A percentile compares a stretch with the other conserved stretches of the same genome.
These are phyloP conservation scores for Teleopsis dalmanni DNA, from an alignment of 1,140 invertebrate genomes.

Conservation along the genomic window DNA sequence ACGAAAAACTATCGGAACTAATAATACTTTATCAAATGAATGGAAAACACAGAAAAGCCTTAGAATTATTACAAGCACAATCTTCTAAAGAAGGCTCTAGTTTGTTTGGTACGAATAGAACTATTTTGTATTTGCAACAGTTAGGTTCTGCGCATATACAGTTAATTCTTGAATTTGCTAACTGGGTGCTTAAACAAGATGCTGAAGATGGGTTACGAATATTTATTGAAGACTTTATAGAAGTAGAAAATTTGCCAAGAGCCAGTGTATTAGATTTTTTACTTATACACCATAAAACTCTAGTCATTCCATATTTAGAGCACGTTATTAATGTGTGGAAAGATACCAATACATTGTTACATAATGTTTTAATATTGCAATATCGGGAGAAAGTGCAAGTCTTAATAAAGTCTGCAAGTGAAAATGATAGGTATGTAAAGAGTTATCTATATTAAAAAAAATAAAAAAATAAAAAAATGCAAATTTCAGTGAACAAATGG, in stretches of 20 bases:
- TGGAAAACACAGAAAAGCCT: slow-evolving; percentile 82
- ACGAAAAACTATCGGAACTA: slow-evolving; percentile 86
- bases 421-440: not conserved
- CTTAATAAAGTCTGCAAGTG: slow-evolving; percentile 12
- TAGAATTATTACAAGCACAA: slow-evolving; percentile 80
- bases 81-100: slow-evolving; percentile 62
- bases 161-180: slow-evolving; percentile 90
- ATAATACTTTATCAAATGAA: slow-evolving; percentile 95
- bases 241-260: slow-evolving; percentile 82
- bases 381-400: slow-evolving; percentile 61
- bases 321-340: slow-evolving; percentile 87
- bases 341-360: slow-evolving; percentile 77
- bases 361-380: slow-evolving; percentile 83
- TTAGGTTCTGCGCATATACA: slow-evolving; percentile 79
- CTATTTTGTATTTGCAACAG: slow-evolving; percentile 87
- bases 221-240: slow-evolving; percentile 85
- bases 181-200: slow-evolving; percentile 79
- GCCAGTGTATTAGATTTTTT: slow-evolving; percentile 85
- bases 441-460: not conserved
- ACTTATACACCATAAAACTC: slow-evolving; percentile 64
- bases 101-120: slow-evolving; percentile 71
- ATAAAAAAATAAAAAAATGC: not conserved
- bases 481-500: not conserved
- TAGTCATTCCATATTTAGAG: slow-evolving; percentile 90
- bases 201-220: slow-evolving; percentile 89